phyloP scores from a whole-genome alignment of 2,113 vertebrate genomes.

The Alouatta palliata region DNA sequence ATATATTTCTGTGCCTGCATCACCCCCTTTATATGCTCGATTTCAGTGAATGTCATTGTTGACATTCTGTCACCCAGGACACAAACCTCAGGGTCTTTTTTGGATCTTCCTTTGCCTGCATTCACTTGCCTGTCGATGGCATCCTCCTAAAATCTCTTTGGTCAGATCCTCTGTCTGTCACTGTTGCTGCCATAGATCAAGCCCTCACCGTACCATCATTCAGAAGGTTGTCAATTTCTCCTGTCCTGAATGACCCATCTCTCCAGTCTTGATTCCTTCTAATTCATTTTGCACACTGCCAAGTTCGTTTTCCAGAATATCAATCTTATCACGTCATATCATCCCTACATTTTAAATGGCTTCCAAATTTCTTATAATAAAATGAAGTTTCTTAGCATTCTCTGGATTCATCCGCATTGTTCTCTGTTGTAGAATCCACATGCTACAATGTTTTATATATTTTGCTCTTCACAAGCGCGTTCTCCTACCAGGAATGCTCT shows the following conservation, averaged over 20 bases:
- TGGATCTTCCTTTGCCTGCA: neutral
- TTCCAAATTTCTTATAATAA: neutral
- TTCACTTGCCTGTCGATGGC: neutral
- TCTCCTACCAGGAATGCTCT: neutral
- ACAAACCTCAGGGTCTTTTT: neutral
- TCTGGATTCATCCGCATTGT: neutral
- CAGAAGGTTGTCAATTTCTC: no score
- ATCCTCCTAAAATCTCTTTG: neutral
- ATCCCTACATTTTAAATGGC: neutral
- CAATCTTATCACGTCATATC: neutral
- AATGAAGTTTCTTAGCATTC: neutral
- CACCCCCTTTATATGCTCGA: neutral
- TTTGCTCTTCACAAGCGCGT: neutral
- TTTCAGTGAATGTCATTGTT: neutral
- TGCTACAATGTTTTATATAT: neutral
- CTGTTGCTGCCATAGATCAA: neutral
- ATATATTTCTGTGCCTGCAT: rapidly evolving
- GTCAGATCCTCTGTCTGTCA: neutral
- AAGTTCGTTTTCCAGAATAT: neutral
- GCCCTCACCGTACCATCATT: no score
- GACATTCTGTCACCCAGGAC: neutral
- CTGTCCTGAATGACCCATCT: neutral
- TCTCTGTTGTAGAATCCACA: neutral
- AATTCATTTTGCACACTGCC: neutral
- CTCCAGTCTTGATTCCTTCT: neutral